Evolutionary conservation across 2,113 vertebrate genomes (phyloP), one percentile per base, ranked within the genome.

Genomic region (Prolemur simus): DNA sequence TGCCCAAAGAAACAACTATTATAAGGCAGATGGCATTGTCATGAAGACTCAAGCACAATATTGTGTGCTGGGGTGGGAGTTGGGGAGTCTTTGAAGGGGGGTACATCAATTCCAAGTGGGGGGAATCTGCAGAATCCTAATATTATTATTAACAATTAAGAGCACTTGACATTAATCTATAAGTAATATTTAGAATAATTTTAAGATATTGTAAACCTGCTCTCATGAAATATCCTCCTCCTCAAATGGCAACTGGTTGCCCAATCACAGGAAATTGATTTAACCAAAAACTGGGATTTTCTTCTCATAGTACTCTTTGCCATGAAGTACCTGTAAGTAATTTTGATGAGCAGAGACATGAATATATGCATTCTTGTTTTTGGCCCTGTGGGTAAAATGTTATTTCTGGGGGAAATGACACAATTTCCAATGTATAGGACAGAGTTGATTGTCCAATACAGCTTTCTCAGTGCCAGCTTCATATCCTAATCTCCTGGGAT

Each of bases 1-100:
- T 12, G 6, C 29, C 32, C 8, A 29, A 58, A 58, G 1, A 37
- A 77, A 15, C 18, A 69, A 64, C 3, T 49, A 37, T 37, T 42
- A 56, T 6, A 60, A 73, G 39, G 37, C n/a, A 52, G 21, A 73
- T 52, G 14, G 11, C 32, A 27, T 34, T 69, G 9, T 42, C 12
- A 54, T 27, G 20, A 29, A 58, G 0, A 80, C 39, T 78, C 14
- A 27, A 76, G 11, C 12, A 32, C 14, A 32, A 32, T 12, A 20
- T 7, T 13, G 4, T 49, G 8, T 14, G 42, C 37, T 37, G 29
- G 7, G 11, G 14, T 9, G 0, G 12, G 3, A 13, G 5, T 25
- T 8, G 45, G 11, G 32, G 14, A 29, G 12, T 49, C 10, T 58
- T 20, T 49, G 29, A 64, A 64, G 12, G 39, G 20, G 3, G 54